These are phyloP conservation scores for Eidolon helvum DNA, from an alignment of 2,113 vertebrate species.

Conservation along the genomic window DNA sequence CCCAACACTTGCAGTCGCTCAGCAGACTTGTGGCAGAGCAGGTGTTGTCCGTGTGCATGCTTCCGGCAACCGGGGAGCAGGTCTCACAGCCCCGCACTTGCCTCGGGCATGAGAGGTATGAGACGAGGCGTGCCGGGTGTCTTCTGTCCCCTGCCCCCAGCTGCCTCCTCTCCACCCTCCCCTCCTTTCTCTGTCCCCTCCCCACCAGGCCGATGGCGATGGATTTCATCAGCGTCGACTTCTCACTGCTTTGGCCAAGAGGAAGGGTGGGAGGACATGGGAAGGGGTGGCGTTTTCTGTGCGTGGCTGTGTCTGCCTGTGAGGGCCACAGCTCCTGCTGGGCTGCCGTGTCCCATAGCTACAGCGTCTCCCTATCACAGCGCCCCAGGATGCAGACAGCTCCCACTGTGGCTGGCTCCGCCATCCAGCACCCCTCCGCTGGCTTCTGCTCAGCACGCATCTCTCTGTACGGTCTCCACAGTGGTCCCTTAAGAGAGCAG, in stretches of 20 bases:
- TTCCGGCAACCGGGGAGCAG: background rate
- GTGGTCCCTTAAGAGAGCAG: background rate
- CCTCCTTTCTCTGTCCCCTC: background rate
- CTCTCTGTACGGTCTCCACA: background rate
- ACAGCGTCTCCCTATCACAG: rapidly evolving
- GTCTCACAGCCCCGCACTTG: no score
- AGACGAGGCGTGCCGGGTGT: background rate
- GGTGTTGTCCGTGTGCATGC: background rate
- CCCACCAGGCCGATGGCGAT: background rate
- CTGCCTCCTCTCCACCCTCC: no score
- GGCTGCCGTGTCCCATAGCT: no score
- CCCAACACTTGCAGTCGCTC: no score
- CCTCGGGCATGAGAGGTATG: rapidly evolving
- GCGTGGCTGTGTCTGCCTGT: background rate
- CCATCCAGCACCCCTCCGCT: no score
- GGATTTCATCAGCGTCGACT: background rate
- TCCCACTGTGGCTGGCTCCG: background rate
- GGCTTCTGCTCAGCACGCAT: background rate
- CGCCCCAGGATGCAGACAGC: background rate
- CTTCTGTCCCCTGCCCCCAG: background rate
- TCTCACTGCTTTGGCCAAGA: background rate
- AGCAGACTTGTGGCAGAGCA: background rate
- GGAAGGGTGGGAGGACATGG: background rate
- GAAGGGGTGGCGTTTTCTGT: background rate
- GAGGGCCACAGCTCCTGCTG: no score